Conservation (phyloP, 2,888 invertebrate species). For the Thera britannica region DNA sequence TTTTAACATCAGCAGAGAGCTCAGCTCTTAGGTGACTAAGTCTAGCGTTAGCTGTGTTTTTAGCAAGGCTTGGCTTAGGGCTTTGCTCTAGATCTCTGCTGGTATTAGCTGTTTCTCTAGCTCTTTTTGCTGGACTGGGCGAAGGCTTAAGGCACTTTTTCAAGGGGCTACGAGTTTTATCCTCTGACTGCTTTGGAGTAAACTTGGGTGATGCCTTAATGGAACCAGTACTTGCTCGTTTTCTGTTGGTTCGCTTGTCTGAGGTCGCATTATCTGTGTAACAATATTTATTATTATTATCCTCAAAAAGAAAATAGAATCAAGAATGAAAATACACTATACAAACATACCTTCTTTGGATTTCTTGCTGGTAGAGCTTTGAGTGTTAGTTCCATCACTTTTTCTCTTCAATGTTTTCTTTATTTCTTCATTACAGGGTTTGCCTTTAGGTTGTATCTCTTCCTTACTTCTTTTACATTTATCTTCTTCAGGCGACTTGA, state of each 20-base stretch:
- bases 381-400: constrained; percentile 57
- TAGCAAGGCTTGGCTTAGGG: constrained; percentile 47
- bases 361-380: constrained; percentile 54
- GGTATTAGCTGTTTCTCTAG: constrained; percentile 10
- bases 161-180: constrained; percentile 6
- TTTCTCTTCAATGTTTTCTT: constrained; percentile 67
- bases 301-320: neutral
- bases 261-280: constrained; percentile 40
- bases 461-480: constrained; percentile 53
- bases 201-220: constrained; percentile 17
- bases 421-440: constrained; percentile 43
- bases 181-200: constrained; percentile 2
- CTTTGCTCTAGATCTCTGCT: constrained; percentile 18
- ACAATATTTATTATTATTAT: neutral
- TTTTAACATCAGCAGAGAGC: constrained; percentile 52
- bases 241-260: constrained; percentile 44
- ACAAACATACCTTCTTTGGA: constrained; percentile 58
- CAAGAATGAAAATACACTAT: neutral
- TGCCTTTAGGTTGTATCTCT: constrained; percentile 48
- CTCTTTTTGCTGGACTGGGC: constrained; percentile 17
- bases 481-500: constrained; percentile 39
- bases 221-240: constrained; percentile 33
- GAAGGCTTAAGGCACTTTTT: constrained; percentile 20
- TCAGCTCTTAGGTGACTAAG: constrained; percentile 60
- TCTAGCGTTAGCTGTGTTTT: constrained; percentile 66